phyloP scores from a whole-genome alignment of 2,888 invertebrate species.

The Polydrusus pterygomalis region DNA sequence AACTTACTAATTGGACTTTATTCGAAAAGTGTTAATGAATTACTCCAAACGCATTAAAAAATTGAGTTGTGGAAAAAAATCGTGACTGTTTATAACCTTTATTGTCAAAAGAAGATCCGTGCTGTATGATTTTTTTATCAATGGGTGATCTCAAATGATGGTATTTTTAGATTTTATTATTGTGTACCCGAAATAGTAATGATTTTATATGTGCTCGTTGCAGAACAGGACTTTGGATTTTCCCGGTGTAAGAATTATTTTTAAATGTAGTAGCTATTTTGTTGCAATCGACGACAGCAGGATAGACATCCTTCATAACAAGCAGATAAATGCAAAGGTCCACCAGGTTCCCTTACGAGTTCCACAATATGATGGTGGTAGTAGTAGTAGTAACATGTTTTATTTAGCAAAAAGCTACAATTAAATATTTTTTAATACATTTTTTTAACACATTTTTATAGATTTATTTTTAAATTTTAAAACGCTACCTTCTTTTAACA shows the following conservation, averaged over 20 bases:
- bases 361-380: too few species aligned
- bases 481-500: too few species aligned
- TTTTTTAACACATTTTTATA: too few species aligned
- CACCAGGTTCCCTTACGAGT: too few species aligned
- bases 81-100: slow-evolving; percentile 52
- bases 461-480: too few species aligned
- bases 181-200: neutral
- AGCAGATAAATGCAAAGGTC: too few species aligned
- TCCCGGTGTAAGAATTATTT: neutral
- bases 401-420: too few species aligned
- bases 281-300: too few species aligned
- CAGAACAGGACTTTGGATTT: slow-evolving; percentile 35
- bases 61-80: slow-evolving; percentile 45
- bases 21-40: slow-evolving; percentile 46
- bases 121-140: slow-evolving; percentile 49
- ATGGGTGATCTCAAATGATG: slow-evolving; percentile 50
- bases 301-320: too few species aligned
- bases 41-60: slow-evolving; percentile 45
- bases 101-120: slow-evolving; percentile 44
- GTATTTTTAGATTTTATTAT: slow-evolving; percentile 45
- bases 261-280: too few species aligned
- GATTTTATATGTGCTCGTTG: slow-evolving; percentile 18
- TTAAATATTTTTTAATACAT: too few species aligned
- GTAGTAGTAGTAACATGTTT: too few species aligned
- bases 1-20: slow-evolving; percentile 44